Conservation (phyloP, 2,888 invertebrate species). For the Sphaeridia pumilis region DNA sequence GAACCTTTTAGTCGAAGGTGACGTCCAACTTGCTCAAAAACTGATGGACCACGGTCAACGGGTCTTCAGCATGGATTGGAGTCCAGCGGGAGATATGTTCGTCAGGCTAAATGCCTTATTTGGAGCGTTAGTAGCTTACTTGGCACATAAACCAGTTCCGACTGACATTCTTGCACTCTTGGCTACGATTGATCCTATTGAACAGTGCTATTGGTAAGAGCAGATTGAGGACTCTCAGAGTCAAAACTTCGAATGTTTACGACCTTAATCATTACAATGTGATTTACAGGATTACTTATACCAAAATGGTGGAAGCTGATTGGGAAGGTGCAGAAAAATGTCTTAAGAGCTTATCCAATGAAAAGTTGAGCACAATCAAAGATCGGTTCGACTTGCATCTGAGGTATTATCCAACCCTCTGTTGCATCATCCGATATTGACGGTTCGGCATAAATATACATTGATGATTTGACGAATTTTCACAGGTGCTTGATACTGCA, state of each 20-base stretch:
- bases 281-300: slow-evolving; percentile 16
- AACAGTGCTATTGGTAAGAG: slow-evolving; percentile 26
- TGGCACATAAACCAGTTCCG: slow-evolving; percentile 20
- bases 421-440: too few species aligned
- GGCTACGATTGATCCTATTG: slow-evolving; percentile 18
- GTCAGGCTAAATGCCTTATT: slow-evolving; percentile 19
- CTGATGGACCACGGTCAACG: slow-evolving; percentile 29
- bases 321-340: slow-evolving; percentile 21
- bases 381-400: neutral
- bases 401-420: too few species aligned
- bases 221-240: neutral
- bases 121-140: slow-evolving; percentile 16
- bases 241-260: too few species aligned
- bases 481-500: slow-evolving; percentile 24
- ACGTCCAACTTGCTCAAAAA: slow-evolving; percentile 15
- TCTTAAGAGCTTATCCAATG: slow-evolving; percentile 14
- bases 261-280: too few species aligned
- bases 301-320: slow-evolving; percentile 23
- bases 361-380: slow-evolving; percentile 9
- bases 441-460: too few species aligned
- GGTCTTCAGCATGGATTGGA: slow-evolving; percentile 22
- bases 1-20: slow-evolving; percentile 19
- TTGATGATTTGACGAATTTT: too few species aligned
- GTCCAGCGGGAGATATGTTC: slow-evolving; percentile 26
- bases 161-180: slow-evolving; percentile 19